These are phyloP conservation scores for Bombus sibiricus DNA, from an alignment of 1,140 invertebrate species.

Conservation along the genomic window DNA sequence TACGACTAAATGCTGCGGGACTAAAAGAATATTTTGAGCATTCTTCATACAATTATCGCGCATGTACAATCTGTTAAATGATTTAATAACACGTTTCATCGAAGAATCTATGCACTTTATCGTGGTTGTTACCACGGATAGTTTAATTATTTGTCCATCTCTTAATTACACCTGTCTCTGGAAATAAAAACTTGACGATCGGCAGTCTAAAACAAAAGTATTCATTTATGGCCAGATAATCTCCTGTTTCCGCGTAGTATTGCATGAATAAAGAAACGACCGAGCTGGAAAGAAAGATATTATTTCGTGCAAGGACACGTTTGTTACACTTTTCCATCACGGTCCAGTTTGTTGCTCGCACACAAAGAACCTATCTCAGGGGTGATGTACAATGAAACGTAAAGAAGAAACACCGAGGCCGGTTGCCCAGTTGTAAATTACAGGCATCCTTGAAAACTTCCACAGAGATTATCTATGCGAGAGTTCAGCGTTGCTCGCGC, in stretches of 20 bases:
- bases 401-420: conserved; percentile 9
- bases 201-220: not conserved
- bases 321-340: conserved; percentile 31
- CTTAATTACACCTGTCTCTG: not conserved
- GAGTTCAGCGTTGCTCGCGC: conserved; percentile 22
- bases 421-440: conserved; percentile 30
- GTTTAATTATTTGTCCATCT: not conserved
- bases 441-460: conserved; percentile 32
- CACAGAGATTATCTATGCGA: conserved; percentile 42
- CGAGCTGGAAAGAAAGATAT: not conserved
- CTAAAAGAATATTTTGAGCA: not conserved
- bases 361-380: conserved; percentile 1
- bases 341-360: not conserved
- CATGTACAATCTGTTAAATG: not conserved
- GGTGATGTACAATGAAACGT: conserved; percentile 10
- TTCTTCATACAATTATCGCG: not conserved
- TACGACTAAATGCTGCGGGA: not conserved
- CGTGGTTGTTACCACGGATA: not conserved
- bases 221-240: not conserved
- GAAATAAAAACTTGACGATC: not conserved
- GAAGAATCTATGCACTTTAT: not conserved
- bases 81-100: not conserved
- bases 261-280: too few relatives aligned
- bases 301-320: conserved; percentile 15
- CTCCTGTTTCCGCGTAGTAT: not conserved